A percentile compares a stretch with the other conserved stretches of the same genome.
Evolutionary conservation across 2,888 invertebrate genomes (phyloP).

Genomic region (Cheilosia vulpina): DNA sequence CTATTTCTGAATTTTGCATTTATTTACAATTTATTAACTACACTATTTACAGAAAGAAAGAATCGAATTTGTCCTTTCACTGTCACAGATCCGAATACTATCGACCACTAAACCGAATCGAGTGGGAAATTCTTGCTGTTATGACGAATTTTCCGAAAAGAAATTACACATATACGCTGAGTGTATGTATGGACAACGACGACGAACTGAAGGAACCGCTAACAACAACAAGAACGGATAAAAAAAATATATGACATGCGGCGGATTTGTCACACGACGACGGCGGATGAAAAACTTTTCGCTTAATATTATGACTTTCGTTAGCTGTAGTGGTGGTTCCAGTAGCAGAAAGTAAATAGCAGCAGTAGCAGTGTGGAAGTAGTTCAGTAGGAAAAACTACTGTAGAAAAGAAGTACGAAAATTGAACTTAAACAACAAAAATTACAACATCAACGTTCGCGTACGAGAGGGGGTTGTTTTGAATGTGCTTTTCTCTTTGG

Average conservation of each 20-base stretch:
- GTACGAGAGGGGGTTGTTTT: conserved; percentile 44
- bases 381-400: conserved; percentile 23
- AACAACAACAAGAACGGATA: conserved; percentile 38
- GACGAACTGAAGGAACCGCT: conserved; percentile 12
- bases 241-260: conserved; percentile 62
- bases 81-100: conserved; percentile 56
- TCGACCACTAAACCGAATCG: conserved; percentile 69
- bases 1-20: conserved; percentile 12
- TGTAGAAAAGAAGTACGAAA: conserved; percentile 17
- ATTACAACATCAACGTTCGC: conserved; percentile 49
- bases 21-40: conserved; percentile 55
- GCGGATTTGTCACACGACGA: conserved; percentile 68
- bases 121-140: conserved; percentile 69
- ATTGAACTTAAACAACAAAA: conserved; percentile 33
- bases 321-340: conserved; percentile 12
- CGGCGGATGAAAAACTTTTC: conserved; percentile 53
- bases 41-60: conserved; percentile 70
- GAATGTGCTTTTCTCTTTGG: conserved; percentile 15
- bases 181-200: conserved; percentile 31
- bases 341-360: conserved; percentile 26
- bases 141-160: conserved; percentile 70
- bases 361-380: conserved; percentile 24
- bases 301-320: conserved; percentile 30
- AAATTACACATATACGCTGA: conserved; percentile 26
- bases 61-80: conserved; percentile 28